Percentiles rank a stretch among this genome's conserved stretches.
Conservation (phyloP, 2,797 vertebrate species). For the Lepus oiostolus region DNA sequence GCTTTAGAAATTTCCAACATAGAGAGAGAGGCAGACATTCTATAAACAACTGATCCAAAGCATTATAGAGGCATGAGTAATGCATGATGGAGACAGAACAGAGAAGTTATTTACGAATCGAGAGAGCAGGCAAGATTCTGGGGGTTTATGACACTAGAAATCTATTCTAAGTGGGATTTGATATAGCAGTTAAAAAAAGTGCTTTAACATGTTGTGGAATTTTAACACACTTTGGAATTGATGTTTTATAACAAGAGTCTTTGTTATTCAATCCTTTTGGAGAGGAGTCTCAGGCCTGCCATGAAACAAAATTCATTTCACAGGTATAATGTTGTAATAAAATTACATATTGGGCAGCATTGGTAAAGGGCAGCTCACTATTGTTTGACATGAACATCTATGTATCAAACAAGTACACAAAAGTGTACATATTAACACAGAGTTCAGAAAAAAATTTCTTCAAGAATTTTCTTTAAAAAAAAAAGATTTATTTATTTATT, state of each 20-base stretch:
- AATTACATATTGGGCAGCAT: background rate
- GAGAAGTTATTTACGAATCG: background rate
- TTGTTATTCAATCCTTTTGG: background rate
- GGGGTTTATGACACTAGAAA: background rate
- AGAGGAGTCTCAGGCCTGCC: background rate
- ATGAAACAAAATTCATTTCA: conserved; percentile 31
- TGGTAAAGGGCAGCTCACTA: background rate
- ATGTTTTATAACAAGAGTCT: background rate
- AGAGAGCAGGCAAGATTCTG: background rate
- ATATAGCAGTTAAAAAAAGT: conserved; percentile 5
- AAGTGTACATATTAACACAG: background rate
- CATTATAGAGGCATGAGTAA: background rate
- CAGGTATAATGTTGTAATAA: background rate
- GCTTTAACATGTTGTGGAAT: conserved; percentile 9
- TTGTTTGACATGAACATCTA: background rate
- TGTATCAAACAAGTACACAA: background rate
- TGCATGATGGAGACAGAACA: background rate
- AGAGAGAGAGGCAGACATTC: background rate
- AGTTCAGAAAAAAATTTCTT: background rate
- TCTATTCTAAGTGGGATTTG: conserved; percentile 1
- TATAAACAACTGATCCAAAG: conserved; percentile 29
- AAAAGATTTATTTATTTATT: no score
- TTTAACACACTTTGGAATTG: conserved; percentile 1
- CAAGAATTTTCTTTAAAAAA: background rate
- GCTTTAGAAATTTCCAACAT: background rate